Evolutionary conservation across 2,797 vertebrate species (phyloP), one percentile per base, ranked within the genome.

Genomic region (Pogoniulus pusillus): DNA sequence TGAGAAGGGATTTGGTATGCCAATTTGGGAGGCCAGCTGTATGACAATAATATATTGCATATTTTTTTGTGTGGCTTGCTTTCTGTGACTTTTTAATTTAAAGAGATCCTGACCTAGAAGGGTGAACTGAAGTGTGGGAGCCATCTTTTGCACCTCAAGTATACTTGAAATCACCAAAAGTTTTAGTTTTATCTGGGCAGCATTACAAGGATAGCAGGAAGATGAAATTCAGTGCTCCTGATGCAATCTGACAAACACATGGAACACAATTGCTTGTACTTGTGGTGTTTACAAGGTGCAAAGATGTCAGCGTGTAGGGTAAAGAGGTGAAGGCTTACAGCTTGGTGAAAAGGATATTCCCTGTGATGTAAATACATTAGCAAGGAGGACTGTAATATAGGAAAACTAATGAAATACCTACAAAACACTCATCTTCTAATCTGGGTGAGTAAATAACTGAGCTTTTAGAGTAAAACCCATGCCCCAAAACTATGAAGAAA

Each of bases 231-330:
- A 24, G 49, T 30, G 41, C 63, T 85, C 5, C 27, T 93, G 76
- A 87, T 80, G 59, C 76, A 93, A 75, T 65, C 83, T 94, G 92
- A 95, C 92, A 92, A 94, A 94, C 91, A 87, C 78, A 8, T 90
- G 93, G 75, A 88, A 72, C 55, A 85, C 78, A 77, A 92, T 79
- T 88, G 49, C 83, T 74, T 77, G 72, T 62, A 79, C 78, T 3
- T 35, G 45, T 41, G 62, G 89, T 90, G 93, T 95, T 95, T 93
- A 95, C 90, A 95, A 91, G 90, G 91, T 93, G 90, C 81, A 78
- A 89, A 94, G 85, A 91, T 87, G 68, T 89, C 92, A 77, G 69
- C 23, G 51, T 57, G 53, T 29, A 12, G 72, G 51, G 43, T 32
- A 43, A 51, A 53, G 79, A 68, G 85, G 37, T 3, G 4, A 85